Percentiles rank a stretch among this genome's conserved stretches.
phyloP scores from a whole-genome alignment of 1,140 invertebrate species.

The Diuraphis noxia region DNA sequence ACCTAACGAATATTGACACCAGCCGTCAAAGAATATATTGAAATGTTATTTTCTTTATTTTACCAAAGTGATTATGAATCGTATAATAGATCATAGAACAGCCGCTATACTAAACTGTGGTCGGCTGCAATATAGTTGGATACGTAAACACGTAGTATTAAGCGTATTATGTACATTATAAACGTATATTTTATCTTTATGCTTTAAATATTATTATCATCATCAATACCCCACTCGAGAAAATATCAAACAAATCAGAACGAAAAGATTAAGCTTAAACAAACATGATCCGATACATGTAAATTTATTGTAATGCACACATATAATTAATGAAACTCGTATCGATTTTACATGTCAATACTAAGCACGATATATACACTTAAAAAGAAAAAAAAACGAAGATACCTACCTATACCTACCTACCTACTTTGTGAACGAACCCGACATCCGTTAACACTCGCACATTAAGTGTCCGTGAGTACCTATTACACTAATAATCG shows the following conservation, averaged over 20 bases:
- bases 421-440: not conserved
- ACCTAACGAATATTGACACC: not conserved
- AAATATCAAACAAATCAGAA: slow-evolving; percentile 1
- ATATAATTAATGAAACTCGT: slow-evolving; percentile 4
- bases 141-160: not conserved
- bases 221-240: not conserved
- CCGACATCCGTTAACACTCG: not conserved
- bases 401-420: not conserved
- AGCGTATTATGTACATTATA: not conserved
- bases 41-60: not conserved
- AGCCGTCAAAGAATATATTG: not conserved
- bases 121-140: not conserved
- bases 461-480: not conserved
- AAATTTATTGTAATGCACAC: not conserved
- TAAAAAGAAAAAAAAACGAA: not conserved
- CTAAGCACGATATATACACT: not conserved
- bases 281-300: not conserved
- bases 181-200: not conserved
- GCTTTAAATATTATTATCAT: not conserved
- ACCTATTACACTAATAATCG: not conserved
- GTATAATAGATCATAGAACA: not conserved
- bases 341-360: not conserved
- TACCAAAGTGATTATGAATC: not conserved
- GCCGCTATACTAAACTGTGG: not conserved
- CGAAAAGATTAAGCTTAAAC: not conserved